phyloP scores from a whole-genome alignment of 2,888 invertebrate genomes.

The Pseudoips prasinana region DNA sequence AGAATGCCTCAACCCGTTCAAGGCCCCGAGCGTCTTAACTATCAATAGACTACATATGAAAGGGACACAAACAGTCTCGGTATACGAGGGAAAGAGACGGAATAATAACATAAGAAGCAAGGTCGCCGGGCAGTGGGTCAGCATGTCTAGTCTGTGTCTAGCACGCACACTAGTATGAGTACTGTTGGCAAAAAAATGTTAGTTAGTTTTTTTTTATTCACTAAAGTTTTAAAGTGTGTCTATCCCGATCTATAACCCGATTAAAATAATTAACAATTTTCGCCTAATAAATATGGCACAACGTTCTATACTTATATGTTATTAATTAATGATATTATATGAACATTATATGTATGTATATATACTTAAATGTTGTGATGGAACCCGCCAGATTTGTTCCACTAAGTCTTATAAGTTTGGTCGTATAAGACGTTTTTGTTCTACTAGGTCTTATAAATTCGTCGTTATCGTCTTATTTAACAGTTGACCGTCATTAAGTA shows the following conservation, averaged over 20 bases:
- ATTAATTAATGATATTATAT: no score
- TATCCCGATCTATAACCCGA: not conserved
- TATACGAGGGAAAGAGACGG: slow-evolving; percentile 49
- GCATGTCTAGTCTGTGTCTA: slow-evolving; percentile 77
- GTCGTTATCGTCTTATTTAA: no score
- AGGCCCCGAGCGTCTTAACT: slow-evolving; percentile 53
- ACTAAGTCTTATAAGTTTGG: no score
- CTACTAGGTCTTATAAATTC: no score
- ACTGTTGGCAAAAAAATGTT: slow-evolving; percentile 42
- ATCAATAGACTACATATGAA: slow-evolving; percentile 66
- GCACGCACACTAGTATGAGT: slow-evolving; percentile 64
- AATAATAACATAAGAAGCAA: slow-evolving; percentile 77
- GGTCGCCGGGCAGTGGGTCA: slow-evolving; percentile 79
- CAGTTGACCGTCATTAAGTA: no score
- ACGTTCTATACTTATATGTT: no score
- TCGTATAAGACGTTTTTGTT: no score
- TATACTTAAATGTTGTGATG: no score
- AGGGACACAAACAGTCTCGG: slow-evolving; percentile 36
- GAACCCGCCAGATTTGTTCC: no score
- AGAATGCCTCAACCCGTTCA: not conserved
- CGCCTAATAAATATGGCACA: no score
- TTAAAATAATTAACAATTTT: no score
- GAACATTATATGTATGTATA: no score
- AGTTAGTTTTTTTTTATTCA: not conserved
- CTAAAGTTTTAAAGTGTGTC: not conserved